phyloP scores from a whole-genome alignment of 2,888 invertebrate species.

The Agrilus cyanescens region DNA sequence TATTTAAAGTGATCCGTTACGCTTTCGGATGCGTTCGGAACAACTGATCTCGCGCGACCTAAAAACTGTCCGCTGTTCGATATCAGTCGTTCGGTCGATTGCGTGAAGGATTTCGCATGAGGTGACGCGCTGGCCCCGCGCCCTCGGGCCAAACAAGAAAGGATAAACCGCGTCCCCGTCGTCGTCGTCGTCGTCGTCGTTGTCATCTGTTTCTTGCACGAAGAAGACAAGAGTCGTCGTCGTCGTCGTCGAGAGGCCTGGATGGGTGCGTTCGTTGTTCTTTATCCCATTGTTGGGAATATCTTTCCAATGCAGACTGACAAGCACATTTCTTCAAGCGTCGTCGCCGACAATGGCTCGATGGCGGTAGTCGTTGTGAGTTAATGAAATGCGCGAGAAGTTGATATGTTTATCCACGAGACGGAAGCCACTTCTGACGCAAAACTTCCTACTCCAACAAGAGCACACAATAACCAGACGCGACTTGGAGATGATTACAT shows the following conservation, averaged over 20 bases:
- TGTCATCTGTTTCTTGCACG: constrained; percentile 4
- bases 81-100: too few relatives aligned
- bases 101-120: too few relatives aligned
- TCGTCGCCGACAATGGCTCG: constrained; percentile 31
- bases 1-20: too few relatives aligned
- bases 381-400: constrained; percentile 30
- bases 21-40: too few relatives aligned
- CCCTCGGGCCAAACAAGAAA: too few relatives aligned
- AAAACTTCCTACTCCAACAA: constrained; percentile 4
- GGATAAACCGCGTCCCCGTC: too few relatives aligned
- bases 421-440: constrained; percentile 21
- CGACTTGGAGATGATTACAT: too few relatives aligned
- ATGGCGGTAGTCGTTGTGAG: constrained; percentile 6
- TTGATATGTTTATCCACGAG: constrained; percentile 31
- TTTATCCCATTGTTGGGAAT: constrained; percentile 31
- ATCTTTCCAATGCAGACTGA: constrained; percentile 36
- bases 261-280: constrained; percentile 20
- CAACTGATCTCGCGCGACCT: too few relatives aligned
- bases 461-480: too few relatives aligned
- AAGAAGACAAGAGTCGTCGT: constrained; percentile 10
- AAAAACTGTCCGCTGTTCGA: too few relatives aligned
- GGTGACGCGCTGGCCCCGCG: too few relatives aligned
- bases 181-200: too few relatives aligned
- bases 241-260: constrained; percentile 2
- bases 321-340: constrained; percentile 34